Percentiles rank a stretch among this genome's conserved stretches.
Conservation (phyloP, 2,888 invertebrate genomes). For the Teleogryllus oceanicus region DNA sequence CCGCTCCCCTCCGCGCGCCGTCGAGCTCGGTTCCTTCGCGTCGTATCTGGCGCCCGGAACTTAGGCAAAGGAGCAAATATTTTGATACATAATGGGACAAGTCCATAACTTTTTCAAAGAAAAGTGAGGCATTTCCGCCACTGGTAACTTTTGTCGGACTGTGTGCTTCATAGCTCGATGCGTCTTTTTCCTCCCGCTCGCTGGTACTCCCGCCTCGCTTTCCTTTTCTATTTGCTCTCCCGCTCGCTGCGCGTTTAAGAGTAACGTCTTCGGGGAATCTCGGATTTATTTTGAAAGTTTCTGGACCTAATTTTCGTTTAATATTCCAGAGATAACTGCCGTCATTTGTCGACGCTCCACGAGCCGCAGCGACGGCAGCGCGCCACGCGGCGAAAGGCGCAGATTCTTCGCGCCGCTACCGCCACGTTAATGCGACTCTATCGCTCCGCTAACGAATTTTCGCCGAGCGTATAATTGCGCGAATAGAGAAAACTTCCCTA, state of each 20-base stretch:
- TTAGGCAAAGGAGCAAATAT: constrained; percentile 18
- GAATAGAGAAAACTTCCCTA: no score
- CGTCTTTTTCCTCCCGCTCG: no score
- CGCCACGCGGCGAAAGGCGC: no score
- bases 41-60: constrained; percentile 18
- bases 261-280: neutral
- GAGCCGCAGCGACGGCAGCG: no score
- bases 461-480: no score
- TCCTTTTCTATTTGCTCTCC: neutral
- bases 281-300: neutral
- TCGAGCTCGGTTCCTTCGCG: neutral
- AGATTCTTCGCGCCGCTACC: no score
- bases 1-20: neutral
- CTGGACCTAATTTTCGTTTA: neutral
- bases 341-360: no score
- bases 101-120: constrained; percentile 7
- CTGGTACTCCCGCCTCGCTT: neutral
- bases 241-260: neutral
- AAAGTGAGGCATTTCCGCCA: constrained; percentile 5
- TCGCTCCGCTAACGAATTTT: no score
- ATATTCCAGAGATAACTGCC: neutral
- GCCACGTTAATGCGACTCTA: no score
- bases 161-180: no score
- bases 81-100: constrained; percentile 18
- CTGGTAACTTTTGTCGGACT: constrained; percentile 6